Evolutionary conservation across 1,140 invertebrate species (phyloP), one percentile per base, ranked within the genome.

Genomic region (Limonius californicus): DNA sequence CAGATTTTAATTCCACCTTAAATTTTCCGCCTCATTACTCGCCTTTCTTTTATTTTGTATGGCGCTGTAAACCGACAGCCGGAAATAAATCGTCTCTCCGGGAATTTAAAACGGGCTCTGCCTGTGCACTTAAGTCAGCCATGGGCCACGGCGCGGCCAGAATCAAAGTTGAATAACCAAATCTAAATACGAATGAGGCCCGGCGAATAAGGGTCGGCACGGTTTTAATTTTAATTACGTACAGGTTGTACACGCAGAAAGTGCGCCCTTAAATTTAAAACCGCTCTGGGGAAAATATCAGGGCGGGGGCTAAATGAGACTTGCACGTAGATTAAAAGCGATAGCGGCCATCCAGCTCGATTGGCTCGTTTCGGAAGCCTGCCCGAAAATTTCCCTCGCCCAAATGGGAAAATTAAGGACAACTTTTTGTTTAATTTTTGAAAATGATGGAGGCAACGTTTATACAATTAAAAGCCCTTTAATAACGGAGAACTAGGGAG

Each of bases 201-300:
- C n/a, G 35, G n/a, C 9, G 15, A 19, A 12, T 2, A 7, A 21
- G 45, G 45, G 45, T 21, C 45, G 6, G 45, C 16, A 19, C 7
- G 45, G 59, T 27, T 61, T 61, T 61, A 61, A 61, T 61, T 61
- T 61, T 61, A 61, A 61, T 61, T 61, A 61, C 59, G 47, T 35
- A 54, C 50, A 61, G 54, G 59, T 61, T 35, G 59, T 61, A 61
- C 32, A 55, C 27, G 59, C 59, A 61, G 32, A 61, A 61, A 58
- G 54, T 35, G 50, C 12, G 32, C 18, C 53, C 7, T 32, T 54
- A 61, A 61, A 61, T 61, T 61, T 61, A 61, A 61, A 61, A 61
- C 32, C 12, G 59, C 59, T 61, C 59, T 54, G 43, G 57, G 57
- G 47, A 59, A 59, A 59, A 59, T 59, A 50, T 50, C 57, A 61